Evolutionary conservation across 2,113 vertebrate genomes (phyloP).

Genomic region (Zootoca vivipara): DNA sequence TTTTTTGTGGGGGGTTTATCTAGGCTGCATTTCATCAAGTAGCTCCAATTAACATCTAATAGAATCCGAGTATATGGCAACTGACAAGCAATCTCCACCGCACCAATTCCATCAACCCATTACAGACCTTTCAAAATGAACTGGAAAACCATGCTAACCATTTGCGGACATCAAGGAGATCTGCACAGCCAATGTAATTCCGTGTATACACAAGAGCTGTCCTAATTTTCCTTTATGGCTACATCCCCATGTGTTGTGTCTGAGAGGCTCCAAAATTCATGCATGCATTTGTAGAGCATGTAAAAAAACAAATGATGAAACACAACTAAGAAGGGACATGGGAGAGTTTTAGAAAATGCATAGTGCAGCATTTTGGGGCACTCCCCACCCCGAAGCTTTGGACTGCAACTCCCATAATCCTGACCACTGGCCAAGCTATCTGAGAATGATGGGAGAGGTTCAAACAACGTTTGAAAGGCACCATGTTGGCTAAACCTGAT

Average conservation of each 20-base stretch:
- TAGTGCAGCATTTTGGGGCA: too few species aligned
- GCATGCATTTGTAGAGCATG: not conserved
- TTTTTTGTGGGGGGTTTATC: not conserved
- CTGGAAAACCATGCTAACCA: not conserved
- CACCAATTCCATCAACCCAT: not conserved
- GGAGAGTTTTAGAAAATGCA: not conserved
- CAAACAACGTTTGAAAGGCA: not conserved
- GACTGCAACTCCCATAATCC: not conserved
- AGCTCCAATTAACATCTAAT: not conserved
- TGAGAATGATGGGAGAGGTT: not conserved
- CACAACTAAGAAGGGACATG: too few species aligned
- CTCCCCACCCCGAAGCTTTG: not conserved
- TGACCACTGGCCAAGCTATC: not conserved
- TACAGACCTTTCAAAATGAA: not conserved
- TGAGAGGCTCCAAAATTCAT: not conserved
- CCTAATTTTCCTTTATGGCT: not conserved
- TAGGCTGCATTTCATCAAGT: not conserved
- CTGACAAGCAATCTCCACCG: not conserved
- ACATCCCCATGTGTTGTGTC: not conserved
- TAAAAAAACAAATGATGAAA: not conserved
- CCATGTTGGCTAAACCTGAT: not conserved
- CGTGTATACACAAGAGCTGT: not conserved
- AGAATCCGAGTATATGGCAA: not conserved
- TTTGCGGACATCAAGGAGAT: not conserved
- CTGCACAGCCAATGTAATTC: not conserved